Evolutionary conservation across 2,888 invertebrate genomes (phyloP), one percentile per base, ranked within the genome.

Genomic region (Melieria picta): DNA sequence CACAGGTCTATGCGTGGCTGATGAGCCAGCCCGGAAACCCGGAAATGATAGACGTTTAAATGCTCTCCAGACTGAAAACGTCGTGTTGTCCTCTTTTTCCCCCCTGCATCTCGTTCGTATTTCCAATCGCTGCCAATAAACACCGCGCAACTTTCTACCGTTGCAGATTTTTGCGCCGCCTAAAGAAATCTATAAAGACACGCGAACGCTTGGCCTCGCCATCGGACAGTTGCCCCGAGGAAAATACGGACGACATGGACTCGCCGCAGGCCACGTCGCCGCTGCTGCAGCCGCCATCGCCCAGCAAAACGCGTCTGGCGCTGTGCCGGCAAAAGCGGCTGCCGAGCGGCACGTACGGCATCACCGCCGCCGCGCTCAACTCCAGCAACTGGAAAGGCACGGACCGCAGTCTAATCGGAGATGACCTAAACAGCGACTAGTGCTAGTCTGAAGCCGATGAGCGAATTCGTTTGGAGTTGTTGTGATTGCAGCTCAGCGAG

Each of bases 161-260:
- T 57, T 7, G 16, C 82, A 93, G 93, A 86, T 93, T 93, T 86
- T 88, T 93, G 69, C 89, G 92, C 78, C 89, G 93, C 77, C 85
- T 93, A 80, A 93, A 93, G 82, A 89, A 91, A 81, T 93, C 92
- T 81, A 87, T 93, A 78, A 91, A 92, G 85, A 89, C 90, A 84
- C 91, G 90, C 78, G 91, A 91, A 81, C 89, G 89, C 77, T 78
- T 86, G 30, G 74, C 77, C 5, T 88, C 88, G 77, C 88, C 87
- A 43, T 87, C 88, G 45, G 89, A 89, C 75, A 89, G 88, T 77
- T 85, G 88, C 65, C 89, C 90, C 67, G 89, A 90, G 72, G 85
- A 83, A 72, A 84, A 82, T 69, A 87, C 89, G 77, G 90, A 91
- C 64, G 90, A 91, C 79, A 88, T 89, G 82, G 90, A 90, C 75